Percentiles rank a stretch among this genome's conserved stretches.
These are phyloP conservation scores for Rhynchonycteris naso DNA, from an alignment of 2,797 vertebrate genomes.

Conservation along the genomic window DNA sequence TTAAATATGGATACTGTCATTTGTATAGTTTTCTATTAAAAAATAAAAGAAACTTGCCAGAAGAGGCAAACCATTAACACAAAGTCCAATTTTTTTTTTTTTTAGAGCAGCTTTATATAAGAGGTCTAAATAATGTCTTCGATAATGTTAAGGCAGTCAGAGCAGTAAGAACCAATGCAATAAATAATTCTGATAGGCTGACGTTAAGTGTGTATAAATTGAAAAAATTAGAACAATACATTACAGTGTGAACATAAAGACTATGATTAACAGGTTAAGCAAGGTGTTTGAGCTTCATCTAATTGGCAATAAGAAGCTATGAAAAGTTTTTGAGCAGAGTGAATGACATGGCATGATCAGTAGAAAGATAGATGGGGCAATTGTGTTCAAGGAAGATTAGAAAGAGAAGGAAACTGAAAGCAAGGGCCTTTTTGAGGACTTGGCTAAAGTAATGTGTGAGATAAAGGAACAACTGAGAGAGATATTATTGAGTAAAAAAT, in stretches of 20 bases:
- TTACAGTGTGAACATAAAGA: not conserved
- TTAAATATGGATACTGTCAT: not conserved
- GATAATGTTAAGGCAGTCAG: not conserved
- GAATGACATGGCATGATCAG: not conserved
- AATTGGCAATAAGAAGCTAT: not conserved
- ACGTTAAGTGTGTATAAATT: not conserved
- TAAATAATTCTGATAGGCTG: not conserved
- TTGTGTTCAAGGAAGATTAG: conserved; percentile 13
- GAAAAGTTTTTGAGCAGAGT: not conserved
- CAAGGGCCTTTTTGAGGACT: not conserved
- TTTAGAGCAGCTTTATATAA: not conserved
- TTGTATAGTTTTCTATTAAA: not conserved
- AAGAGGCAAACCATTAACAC: not conserved
- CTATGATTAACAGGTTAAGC: not conserved
- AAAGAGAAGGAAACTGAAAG: not conserved
- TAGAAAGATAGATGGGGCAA: not conserved
- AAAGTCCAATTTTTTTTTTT: not conserved
- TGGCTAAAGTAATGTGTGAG: not conserved
- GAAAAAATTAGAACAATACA: not conserved
- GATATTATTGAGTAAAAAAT: not conserved
- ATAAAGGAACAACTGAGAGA: not conserved
- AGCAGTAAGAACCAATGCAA: not conserved
- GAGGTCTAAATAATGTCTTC: not conserved
- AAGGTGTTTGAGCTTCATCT: not conserved
- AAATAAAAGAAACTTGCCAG: not conserved